Percentiles rank a stretch among this genome's conserved stretches.
phyloP scores from a whole-genome alignment of 2,797 vertebrate species.

The Anomalospiza imberbis region DNA sequence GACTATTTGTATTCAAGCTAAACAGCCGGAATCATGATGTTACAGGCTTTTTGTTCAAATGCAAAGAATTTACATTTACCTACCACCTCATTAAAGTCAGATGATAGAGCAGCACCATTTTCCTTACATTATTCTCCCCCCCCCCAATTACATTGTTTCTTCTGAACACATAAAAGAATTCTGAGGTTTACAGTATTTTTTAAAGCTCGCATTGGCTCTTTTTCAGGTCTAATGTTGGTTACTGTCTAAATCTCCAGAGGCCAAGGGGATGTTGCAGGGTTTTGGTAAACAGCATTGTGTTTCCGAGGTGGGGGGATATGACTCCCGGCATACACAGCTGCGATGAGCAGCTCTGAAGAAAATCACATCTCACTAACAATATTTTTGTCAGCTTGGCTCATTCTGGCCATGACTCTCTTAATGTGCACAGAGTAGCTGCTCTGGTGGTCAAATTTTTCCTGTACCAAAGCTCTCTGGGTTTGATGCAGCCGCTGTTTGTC shows the following conservation, averaged over 20 bases:
- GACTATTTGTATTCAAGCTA: conserved; percentile 20
- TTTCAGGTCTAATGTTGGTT: not conserved
- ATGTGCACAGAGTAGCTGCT: not conserved
- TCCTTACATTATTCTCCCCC: not conserved
- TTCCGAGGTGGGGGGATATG: not conserved
- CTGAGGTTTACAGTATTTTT: not conserved
- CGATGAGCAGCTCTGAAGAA: not conserved
- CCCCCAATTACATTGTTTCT: not conserved
- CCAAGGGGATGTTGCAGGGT: not conserved
- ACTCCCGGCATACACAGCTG: not conserved
- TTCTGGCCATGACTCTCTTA: not conserved
- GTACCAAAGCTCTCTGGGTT: accelerated
- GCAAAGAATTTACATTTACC: conserved; percentile 6
- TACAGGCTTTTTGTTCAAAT: conserved; percentile 27
- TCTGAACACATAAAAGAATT: not conserved
- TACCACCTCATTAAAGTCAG: conserved; percentile 19
- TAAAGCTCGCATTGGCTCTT: not conserved
- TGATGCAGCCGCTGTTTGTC: not conserved
- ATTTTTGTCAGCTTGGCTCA: not conserved
- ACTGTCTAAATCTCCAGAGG: not conserved
- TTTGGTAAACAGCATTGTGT: not conserved
- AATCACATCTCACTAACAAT: not conserved
- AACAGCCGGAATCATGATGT: not conserved
- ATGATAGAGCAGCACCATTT: not conserved
- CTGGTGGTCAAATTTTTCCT: not conserved